Evolutionary conservation across 2,888 invertebrate genomes (phyloP).

Genomic region (Himalopsyche japonica): DNA sequence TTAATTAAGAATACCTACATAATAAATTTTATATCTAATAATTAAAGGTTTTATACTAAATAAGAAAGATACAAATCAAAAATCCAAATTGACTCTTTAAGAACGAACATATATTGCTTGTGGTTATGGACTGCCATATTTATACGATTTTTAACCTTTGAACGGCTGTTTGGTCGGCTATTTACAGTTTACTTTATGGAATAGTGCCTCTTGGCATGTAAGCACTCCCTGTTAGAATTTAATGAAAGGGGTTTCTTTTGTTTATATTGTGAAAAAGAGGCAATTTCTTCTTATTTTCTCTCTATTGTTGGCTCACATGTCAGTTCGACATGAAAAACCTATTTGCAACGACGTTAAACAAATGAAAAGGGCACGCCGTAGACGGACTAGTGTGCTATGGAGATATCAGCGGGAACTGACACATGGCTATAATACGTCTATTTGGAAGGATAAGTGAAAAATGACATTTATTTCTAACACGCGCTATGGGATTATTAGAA

Average conservation of each 20-base stretch:
- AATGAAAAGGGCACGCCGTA: neutral
- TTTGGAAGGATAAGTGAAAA: neutral
- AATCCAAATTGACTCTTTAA: no score
- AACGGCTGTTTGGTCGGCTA: no score
- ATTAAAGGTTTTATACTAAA: no score
- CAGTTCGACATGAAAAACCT: slow-evolving; percentile 1
- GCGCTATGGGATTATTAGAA: neutral
- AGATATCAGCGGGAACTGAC: neutral
- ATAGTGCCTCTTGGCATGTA: neutral
- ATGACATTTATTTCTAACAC: neutral
- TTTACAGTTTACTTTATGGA: neutral
- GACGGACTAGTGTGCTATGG: neutral
- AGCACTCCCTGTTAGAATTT: neutral
- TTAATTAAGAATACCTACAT: no score
- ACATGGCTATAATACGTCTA: neutral
- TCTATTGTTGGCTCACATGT: neutral
- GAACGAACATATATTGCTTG: no score
- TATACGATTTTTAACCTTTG: no score
- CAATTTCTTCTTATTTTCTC: neutral
- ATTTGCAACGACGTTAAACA: slow-evolving; percentile 1
- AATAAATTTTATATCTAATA: no score
- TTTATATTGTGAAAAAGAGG: neutral
- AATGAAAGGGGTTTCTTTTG: neutral
- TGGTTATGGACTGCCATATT: no score
- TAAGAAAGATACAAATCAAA: no score